phyloP scores from a whole-genome alignment of 1,140 invertebrate genomes.

The Helicoverpa zea region DNA sequence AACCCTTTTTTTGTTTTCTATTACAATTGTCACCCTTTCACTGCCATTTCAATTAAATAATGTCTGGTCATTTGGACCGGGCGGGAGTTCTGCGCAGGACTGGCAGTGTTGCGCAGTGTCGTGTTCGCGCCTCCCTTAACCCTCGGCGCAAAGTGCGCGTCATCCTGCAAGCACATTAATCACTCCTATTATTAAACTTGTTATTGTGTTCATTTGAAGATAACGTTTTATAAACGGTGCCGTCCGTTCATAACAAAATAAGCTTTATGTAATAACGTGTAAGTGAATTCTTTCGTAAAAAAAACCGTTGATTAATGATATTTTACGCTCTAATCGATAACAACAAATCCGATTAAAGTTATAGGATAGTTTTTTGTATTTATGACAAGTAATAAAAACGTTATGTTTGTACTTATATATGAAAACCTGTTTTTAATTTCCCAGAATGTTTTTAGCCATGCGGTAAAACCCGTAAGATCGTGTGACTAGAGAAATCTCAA shows the following conservation, averaged over 20 bases:
- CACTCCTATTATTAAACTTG: slow-evolving; percentile 85
- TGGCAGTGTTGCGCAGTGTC: slow-evolving; percentile 56
- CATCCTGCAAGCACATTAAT: slow-evolving; percentile 85
- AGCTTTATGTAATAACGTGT: slow-evolving; percentile 84
- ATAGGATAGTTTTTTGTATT: slow-evolving; percentile 46
- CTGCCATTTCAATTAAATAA: slow-evolving; percentile 86
- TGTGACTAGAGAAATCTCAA: background rate
- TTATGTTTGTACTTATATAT: background rate
- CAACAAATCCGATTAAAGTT: slow-evolving; percentile 70
- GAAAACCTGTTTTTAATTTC: background rate
- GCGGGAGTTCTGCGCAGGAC: slow-evolving; percentile 38
- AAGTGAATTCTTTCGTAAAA: slow-evolving; percentile 67
- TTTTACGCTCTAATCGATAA: slow-evolving; percentile 61
- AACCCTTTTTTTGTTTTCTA: slow-evolving; percentile 84
- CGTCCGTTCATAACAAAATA: slow-evolving; percentile 84
- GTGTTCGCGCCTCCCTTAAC: slow-evolving; percentile 77
- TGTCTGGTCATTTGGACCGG: slow-evolving; percentile 85
- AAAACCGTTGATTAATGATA: slow-evolving; percentile 79
- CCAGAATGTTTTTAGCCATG: background rate
- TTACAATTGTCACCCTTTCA: slow-evolving; percentile 86
- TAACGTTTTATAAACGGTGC: slow-evolving; percentile 86
- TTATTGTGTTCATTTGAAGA: slow-evolving; percentile 86
- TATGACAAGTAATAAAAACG: slow-evolving; percentile 3
- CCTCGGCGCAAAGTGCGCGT: slow-evolving; percentile 78
- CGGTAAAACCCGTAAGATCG: slow-evolving; percentile 29